These are phyloP conservation scores for Tolmerus cingulatus DNA, from an alignment of 2,888 invertebrate genomes.

Conservation along the genomic window DNA sequence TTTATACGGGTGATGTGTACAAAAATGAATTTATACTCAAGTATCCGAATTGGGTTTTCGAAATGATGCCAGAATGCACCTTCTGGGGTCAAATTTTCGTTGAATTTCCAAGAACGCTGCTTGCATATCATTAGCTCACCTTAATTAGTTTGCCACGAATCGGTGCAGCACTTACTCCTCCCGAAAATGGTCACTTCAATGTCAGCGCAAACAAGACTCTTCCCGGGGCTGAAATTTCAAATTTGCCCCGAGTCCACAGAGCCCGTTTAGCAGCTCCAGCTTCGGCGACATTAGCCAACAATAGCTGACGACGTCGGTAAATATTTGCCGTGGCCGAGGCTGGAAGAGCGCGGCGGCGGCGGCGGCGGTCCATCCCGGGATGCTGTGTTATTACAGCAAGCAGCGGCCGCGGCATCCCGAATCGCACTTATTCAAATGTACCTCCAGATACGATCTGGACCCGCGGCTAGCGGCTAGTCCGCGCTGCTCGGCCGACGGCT, in stretches of 20 bases:
- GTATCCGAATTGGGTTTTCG: background rate
- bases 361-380: background rate
- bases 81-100: background rate
- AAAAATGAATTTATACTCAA: background rate
- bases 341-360: conserved; percentile 2
- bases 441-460: conserved; percentile 13
- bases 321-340: conserved; percentile 39
- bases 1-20: background rate
- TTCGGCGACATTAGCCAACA: background rate
- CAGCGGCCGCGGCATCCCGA: conserved; percentile 42
- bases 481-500: background rate
- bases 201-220: background rate
- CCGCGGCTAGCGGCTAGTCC: background rate
- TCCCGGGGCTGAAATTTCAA: background rate
- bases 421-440: conserved; percentile 43
- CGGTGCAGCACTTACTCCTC: background rate
- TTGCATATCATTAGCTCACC: background rate
- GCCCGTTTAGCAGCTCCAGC: conserved; percentile 1
- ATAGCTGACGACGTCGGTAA: conserved; percentile 30
- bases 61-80: background rate
- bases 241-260: background rate
- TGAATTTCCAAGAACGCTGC: background rate
- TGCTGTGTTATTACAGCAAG: conserved; percentile 41
- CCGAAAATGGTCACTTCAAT: background rate
- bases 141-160: background rate